Evolutionary conservation across 1,140 invertebrate genomes (phyloP), one percentile per base, ranked within the genome.

Genomic region (Eriocheir sinensis): DNA sequence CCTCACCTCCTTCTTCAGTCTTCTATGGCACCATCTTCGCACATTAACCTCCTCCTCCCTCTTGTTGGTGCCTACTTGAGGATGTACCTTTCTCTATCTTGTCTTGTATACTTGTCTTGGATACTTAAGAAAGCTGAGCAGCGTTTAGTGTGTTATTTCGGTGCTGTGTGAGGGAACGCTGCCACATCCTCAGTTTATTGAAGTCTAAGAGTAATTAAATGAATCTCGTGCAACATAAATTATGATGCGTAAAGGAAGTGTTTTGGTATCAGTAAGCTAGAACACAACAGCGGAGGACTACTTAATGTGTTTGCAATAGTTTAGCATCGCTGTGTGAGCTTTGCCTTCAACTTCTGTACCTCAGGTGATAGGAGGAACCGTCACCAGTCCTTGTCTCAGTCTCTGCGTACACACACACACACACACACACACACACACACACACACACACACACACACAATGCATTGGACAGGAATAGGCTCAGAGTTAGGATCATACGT

Each of bases 351-450:
- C 21, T n/a, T 72, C 21, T 72, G 60, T 72, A 72, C 21, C 60
- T 72, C 60, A 72, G 60, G 27, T 27, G 27, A n/a, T n/a, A 72
- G 21, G 60, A n/a, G 27, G 60, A 72, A 12, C n/a, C 60, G 21
- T 72, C 60, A 27, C n/a, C 60, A 21, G 27, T 72, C 12, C 60
- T 72, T 72, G 60, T 72, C 60, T n/a, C 60, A 72, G 27, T n/a
- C 21, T 72, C 60, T 72, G 27, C 60, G 21, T 72, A 6, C 60
- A n/a, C 44, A 21, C 60, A 72, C 27, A 72, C 60, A 72, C n/a
- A 85, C 34, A 85, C 34, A 85, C 34, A 85, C 34, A 85, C 34
- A 85, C 34, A 85, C 34, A 85, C 34, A 85, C 34, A 85, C 30
- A 85, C 30, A 85, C 30, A 85, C 30, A 85, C 30, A 85, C 34